A percentile compares a stretch with the other conserved stretches of the same genome.
phyloP scores from a whole-genome alignment of 2,797 vertebrate species.

The Girardinus metallicus region DNA sequence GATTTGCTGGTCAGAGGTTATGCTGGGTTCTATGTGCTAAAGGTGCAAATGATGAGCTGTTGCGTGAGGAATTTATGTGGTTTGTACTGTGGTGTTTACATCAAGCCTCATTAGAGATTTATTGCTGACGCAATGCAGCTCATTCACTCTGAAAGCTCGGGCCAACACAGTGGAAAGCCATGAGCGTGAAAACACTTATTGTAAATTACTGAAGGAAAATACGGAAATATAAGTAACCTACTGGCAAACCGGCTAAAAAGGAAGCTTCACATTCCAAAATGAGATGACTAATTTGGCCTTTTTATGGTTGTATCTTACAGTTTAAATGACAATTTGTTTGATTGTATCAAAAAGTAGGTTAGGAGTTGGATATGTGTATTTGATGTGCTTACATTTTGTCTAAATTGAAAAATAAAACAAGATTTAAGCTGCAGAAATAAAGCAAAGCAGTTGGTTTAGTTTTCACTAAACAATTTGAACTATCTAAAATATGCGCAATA shows the following conservation, averaged over 20 bases:
- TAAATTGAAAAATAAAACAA: neutral
- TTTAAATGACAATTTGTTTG: neutral
- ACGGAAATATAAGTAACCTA: conserved; percentile 24
- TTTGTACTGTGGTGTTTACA: conserved; percentile 68
- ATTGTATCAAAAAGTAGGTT: neutral
- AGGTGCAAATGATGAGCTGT: conserved; percentile 45
- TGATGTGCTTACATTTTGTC: neutral
- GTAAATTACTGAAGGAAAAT: conserved; percentile 42
- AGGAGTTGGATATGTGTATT: neutral
- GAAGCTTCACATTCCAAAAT: conserved; percentile 2
- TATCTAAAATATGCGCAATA: conserved; percentile 32
- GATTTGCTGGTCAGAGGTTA: conserved; percentile 30
- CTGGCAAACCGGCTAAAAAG: neutral
- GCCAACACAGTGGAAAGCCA: conserved; percentile 51
- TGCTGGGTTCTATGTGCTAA: conserved; percentile 21
- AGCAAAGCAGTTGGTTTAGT: conserved; percentile 19
- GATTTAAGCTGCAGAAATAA: conserved; percentile 13
- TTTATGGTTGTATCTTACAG: neutral
- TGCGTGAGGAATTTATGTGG: conserved; percentile 48
- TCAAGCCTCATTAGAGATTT: conserved; percentile 72
- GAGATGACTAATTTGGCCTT: neutral
- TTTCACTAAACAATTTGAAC: conserved; percentile 39
- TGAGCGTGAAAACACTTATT: conserved; percentile 30
- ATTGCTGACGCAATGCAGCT: conserved; percentile 60
- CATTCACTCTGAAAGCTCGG: conserved; percentile 53